A percentile compares a stretch with the other conserved stretches of the same genome.
phyloP scores from a whole-genome alignment of 2,797 vertebrate species.

The Sebastes aleutianus region DNA sequence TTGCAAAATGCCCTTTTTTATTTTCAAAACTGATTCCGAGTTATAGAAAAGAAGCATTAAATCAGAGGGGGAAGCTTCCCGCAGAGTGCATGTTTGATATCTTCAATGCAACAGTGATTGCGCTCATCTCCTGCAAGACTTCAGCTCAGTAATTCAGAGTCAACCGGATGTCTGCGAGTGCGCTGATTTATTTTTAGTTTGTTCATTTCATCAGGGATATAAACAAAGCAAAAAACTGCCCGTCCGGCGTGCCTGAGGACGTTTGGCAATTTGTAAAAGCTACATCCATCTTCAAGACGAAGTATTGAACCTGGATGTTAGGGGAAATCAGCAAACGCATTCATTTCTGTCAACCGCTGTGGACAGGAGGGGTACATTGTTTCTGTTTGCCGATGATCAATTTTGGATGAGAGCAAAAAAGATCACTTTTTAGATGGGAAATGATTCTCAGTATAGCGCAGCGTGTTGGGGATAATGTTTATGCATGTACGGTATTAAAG shows the following conservation, averaged over 20 bases:
- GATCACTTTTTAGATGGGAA: slow-evolving; percentile 1
- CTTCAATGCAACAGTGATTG: slow-evolving; percentile 34
- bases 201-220: slow-evolving; percentile 48
- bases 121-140: slow-evolving; percentile 27
- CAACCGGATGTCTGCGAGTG: slow-evolving; percentile 7
- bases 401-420: slow-evolving; percentile 55
- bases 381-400: slow-evolving; percentile 66
- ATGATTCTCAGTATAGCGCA: background rate
- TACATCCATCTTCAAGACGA: slow-evolving; percentile 74
- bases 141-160: slow-evolving; percentile 44
- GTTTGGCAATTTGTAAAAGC: slow-evolving; percentile 68
- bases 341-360: slow-evolving; percentile 63
- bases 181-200: slow-evolving; percentile 59
- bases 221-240: slow-evolving; percentile 23
- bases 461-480: background rate
- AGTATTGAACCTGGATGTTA: slow-evolving; percentile 62
- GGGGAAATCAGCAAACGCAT: slow-evolving; percentile 65
- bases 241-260: slow-evolving; percentile 44
- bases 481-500: background rate
- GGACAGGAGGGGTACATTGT: slow-evolving; percentile 49
- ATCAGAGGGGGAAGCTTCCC: slow-evolving; percentile 11
- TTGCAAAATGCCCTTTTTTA: background rate
- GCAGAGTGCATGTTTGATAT: slow-evolving; percentile 26
- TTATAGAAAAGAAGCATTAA: background rate
- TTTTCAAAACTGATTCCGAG: slow-evolving; percentile 10